Percentiles rank a stretch among this genome's conserved stretches.
These are phyloP conservation scores for Montipora cactus DNA, from an alignment of 64 coral and sea anemone genomes.

Conservation along the genomic window DNA sequence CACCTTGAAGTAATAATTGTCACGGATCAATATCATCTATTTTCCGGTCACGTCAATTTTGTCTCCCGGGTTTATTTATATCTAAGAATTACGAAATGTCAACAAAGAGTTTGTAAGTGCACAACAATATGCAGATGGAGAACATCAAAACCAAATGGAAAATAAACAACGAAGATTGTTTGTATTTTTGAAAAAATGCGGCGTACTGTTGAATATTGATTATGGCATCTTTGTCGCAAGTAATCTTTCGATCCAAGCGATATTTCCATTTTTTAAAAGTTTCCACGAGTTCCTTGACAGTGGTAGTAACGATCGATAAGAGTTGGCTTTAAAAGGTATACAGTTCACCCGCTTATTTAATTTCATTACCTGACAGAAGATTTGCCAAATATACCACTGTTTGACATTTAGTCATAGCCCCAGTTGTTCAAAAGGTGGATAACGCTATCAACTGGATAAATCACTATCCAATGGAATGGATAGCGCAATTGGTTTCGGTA, in stretches of 20 bases:
- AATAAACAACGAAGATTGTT: not conserved
- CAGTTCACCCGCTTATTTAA: not conserved
- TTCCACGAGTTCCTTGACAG: no score
- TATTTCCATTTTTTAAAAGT: no score
- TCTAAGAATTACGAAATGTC: constrained; percentile 15
- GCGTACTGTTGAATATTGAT: not conserved
- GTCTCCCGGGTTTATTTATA: not conserved
- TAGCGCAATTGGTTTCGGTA: no score
- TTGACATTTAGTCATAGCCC: no score
- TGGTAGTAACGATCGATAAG: not conserved
- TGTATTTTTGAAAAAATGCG: not conserved
- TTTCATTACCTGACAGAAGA: no score
- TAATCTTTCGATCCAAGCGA: no score
- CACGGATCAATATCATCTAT: not conserved
- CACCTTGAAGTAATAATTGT: not conserved
- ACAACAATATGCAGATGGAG: not conserved
- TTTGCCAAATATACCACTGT: no score
- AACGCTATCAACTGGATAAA: no score
- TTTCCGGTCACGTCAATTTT: constrained; percentile 32
- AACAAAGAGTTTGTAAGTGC: not conserved
- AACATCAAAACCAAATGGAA: not conserved
- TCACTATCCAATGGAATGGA: no score
- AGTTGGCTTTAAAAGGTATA: not conserved
- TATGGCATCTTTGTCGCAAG: no score
- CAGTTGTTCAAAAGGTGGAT: no score